Conservation (phyloP, 2,888 invertebrate genomes). For the Xanthostigma xanthostigma region DNA sequence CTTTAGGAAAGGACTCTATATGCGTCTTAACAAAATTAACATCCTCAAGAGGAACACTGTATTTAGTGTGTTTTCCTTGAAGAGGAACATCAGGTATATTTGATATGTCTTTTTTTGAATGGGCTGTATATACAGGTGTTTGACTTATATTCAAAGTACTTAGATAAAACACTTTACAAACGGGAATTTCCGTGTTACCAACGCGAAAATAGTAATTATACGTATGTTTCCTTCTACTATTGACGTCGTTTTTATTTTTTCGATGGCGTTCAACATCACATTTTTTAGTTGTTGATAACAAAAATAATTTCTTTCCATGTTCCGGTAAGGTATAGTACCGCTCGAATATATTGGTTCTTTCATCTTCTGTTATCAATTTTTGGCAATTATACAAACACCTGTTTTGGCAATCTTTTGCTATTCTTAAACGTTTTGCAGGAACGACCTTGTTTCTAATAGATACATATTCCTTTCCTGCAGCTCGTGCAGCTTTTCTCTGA, state of each 20-base stretch:
- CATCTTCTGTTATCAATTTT: constrained; percentile 5
- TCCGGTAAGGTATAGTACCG: constrained; percentile 7
- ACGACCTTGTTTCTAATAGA: too few species aligned
- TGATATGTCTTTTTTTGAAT: constrained; percentile 3
- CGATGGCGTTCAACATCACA: constrained; percentile 4
- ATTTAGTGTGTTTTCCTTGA: constrained; percentile 8
- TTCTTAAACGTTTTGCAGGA: too few species aligned
- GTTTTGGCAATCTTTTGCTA: too few species aligned
- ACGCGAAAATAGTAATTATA: constrained; percentile 4
- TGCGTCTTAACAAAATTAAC: background rate
- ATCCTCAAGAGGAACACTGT: constrained; percentile 1
- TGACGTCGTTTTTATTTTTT: constrained; percentile 6
- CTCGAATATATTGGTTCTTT: constrained; percentile 6
- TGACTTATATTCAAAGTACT: constrained; percentile 9
- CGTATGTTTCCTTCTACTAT: constrained; percentile 5
- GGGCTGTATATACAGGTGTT: constrained; percentile 7
- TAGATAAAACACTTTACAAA: constrained; percentile 4
- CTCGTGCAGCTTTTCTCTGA: too few species aligned
- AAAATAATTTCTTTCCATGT: constrained; percentile 6
- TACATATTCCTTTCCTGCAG: too few species aligned
- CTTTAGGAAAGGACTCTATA: constrained; percentile 4
- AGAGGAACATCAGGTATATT: constrained; percentile 3
- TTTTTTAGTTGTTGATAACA: constrained; percentile 5
- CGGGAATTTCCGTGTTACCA: background rate
- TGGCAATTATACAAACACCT: too few species aligned